These are phyloP conservation scores for Teleiodes luculella DNA, from an alignment of 2,888 invertebrate species.

Conservation along the genomic window DNA sequence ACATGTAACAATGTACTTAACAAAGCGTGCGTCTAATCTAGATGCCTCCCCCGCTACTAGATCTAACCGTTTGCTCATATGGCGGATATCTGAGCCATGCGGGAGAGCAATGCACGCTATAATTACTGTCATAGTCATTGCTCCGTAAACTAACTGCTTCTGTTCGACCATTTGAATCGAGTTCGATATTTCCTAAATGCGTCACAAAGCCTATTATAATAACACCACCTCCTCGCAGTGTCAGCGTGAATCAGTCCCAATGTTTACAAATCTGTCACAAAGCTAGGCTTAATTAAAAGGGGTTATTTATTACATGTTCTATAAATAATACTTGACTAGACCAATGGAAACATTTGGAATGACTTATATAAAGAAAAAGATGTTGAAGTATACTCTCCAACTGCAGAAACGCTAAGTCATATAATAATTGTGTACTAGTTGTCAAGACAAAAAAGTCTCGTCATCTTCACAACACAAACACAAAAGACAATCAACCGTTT, in stretches of 20 bases:
- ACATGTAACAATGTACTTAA: slow-evolving; percentile 8
- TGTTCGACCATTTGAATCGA: background rate
- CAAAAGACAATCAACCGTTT: no score
- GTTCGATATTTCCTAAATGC: slow-evolving; percentile 7
- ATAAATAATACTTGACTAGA: background rate
- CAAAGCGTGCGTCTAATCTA: slow-evolving; percentile 9
- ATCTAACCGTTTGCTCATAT: slow-evolving; percentile 25
- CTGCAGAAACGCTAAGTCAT: no score
- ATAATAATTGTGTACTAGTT: no score
- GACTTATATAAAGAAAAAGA: background rate
- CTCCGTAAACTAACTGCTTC: slow-evolving; percentile 19
- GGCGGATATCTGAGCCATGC: slow-evolving; percentile 46
- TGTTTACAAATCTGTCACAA: background rate
- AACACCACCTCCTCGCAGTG: background rate
- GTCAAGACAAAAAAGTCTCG: no score
- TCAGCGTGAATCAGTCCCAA: slow-evolving; percentile 5
- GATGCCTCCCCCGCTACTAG: slow-evolving; percentile 26
- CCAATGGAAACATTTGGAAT: background rate
- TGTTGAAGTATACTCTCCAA: no score
- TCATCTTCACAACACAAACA: no score
- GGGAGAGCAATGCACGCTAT: slow-evolving; percentile 54
- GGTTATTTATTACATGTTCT: background rate
- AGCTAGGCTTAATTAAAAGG: background rate
- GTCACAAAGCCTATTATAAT: background rate
- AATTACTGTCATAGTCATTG: slow-evolving; percentile 29